Evolutionary conservation across 2,888 invertebrate species (phyloP).

Genomic region (Trypoxylon attenuatum): DNA sequence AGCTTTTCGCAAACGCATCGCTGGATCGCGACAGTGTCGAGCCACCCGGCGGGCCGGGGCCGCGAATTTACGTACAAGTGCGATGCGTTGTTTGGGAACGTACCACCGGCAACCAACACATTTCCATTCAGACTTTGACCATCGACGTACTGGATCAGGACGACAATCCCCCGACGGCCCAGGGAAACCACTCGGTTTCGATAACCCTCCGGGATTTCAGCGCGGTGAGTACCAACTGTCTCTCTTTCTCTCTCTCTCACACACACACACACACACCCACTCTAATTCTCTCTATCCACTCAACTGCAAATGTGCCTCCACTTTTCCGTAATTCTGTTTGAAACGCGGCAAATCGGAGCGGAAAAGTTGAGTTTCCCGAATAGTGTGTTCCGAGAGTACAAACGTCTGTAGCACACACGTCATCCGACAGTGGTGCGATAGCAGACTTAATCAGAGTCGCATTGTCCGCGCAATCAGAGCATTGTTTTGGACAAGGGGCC

Average conservation of each 20-base stretch:
- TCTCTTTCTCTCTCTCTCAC: too few species aligned
- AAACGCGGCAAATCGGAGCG: constrained; percentile 4
- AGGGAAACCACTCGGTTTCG: constrained; percentile 64
- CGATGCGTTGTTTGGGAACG: constrained; percentile 74
- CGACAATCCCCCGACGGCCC: constrained; percentile 74
- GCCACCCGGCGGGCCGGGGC: constrained; percentile 69
- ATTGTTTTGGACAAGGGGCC: constrained; percentile 53
- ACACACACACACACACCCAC: too few species aligned
- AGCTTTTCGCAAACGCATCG: constrained; percentile 72
- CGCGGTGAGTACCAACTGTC: constrained; percentile 63
- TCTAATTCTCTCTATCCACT: background rate
- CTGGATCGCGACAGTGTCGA: constrained; percentile 74
- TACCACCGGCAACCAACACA: constrained; percentile 65
- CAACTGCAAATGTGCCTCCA: background rate
- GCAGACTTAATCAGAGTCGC: constrained; percentile 55
- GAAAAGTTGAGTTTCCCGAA: too few species aligned
- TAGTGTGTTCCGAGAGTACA: background rate
- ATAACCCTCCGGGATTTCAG: constrained; percentile 67
- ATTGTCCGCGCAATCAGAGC: constrained; percentile 61
- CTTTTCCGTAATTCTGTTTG: background rate
- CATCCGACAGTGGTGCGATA: constrained; percentile 4
- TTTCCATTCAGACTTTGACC: constrained; percentile 67
- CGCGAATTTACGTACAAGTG: constrained; percentile 68
- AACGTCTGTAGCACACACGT: too few species aligned
- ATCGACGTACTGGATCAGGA: constrained; percentile 77